Percentiles rank a stretch among this genome's conserved stretches.
These are phyloP conservation scores for Bufo bufo DNA, from an alignment of 2,113 vertebrate species.

Conservation along the genomic window DNA sequence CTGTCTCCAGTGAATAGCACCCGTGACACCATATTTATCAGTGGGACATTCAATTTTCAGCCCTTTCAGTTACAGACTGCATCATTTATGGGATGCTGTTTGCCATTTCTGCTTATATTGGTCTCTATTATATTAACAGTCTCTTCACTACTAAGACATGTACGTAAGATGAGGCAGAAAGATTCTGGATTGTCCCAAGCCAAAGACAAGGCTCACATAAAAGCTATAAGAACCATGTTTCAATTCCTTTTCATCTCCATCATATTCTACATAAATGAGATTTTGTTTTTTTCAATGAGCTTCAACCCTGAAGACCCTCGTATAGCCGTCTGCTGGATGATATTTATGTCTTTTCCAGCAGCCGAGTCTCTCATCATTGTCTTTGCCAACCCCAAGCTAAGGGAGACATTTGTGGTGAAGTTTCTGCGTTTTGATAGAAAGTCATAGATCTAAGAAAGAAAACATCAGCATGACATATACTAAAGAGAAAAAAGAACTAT, in stretches of 20 bases:
- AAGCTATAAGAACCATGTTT: not conserved
- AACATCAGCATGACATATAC: not conserved
- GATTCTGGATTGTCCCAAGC: not conserved
- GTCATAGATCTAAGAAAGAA: not conserved
- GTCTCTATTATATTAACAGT: not conserved
- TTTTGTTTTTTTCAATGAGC: not conserved
- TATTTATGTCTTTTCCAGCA: not conserved
- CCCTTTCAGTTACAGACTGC: not conserved
- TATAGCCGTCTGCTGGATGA: not conserved
- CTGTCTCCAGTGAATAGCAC: not conserved
- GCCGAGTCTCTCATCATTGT: not conserved
- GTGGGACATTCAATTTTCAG: not conserved
- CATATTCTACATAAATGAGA: not conserved
- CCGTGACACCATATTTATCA: not conserved
- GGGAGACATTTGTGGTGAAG: not conserved
- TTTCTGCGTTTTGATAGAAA: not conserved
- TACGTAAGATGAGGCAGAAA: not conserved
- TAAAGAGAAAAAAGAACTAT: too few relatives aligned
- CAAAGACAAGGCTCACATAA: not conserved
- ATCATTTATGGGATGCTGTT: not conserved
- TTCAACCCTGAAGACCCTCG: not conserved
- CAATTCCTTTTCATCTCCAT: not conserved
- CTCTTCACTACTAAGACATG: not conserved
- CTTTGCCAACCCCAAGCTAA: not conserved
- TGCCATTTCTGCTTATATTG: not conserved